phyloP scores from a whole-genome alignment of 2,888 invertebrate genomes.

The Axea sp. region DNA sequence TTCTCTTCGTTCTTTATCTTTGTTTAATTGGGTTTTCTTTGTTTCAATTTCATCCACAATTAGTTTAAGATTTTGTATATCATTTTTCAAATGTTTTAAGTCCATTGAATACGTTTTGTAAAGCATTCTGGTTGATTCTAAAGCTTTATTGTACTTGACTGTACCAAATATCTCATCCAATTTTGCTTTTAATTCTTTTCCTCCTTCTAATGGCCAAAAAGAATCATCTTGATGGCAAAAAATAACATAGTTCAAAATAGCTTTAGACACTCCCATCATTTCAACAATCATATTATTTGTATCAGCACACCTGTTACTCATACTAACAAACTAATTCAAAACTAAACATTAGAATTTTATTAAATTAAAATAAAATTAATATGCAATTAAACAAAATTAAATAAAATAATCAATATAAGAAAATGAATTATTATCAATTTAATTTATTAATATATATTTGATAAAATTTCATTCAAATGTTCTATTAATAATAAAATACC shows the following conservation, averaged over 20 bases:
- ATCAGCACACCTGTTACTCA: conserved; percentile 86
- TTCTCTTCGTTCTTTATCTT: conserved; percentile 83
- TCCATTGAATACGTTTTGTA: conserved; percentile 80
- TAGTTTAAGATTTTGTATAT: conserved; percentile 78
- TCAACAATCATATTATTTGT: conserved; percentile 86
- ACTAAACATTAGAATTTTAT: too few species aligned
- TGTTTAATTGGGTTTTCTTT: conserved; percentile 80
- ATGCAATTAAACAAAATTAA: too few species aligned
- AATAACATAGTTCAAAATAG: conserved; percentile 96
- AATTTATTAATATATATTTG: too few species aligned
- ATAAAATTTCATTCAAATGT: too few species aligned
- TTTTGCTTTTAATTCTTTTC: conserved; percentile 94
- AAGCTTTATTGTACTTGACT: conserved; percentile 93
- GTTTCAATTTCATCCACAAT: conserved; percentile 15
- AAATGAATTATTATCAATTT: too few species aligned
- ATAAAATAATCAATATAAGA: not conserved
- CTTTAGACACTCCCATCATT: conserved; percentile 92
- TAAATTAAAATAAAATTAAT: too few species aligned
- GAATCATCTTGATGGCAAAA: conserved; percentile 99
- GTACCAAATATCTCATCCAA: conserved; percentile 99
- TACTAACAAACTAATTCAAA: conserved; percentile 77
- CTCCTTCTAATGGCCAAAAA: conserved; percentile 97
- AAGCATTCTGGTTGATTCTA: conserved; percentile 86
- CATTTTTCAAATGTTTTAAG: conserved; percentile 65
- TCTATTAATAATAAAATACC: too few species aligned